phyloP scores from a whole-genome alignment of 2,113 vertebrate species.

The Alligator mississippiensis region DNA sequence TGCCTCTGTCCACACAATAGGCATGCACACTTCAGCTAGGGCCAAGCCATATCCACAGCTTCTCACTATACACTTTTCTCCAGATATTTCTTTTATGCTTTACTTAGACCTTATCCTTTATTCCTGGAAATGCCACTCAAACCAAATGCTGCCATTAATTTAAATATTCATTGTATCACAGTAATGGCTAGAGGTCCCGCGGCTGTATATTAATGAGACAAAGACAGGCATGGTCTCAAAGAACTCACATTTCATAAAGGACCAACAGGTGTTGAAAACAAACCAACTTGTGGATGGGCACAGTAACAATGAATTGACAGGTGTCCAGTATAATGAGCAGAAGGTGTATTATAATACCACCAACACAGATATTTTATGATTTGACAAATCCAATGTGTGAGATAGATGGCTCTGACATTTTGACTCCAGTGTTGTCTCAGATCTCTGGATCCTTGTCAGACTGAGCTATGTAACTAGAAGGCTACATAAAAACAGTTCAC shows the following conservation, averaged over 20 bases:
- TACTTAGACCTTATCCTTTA: too few relatives aligned
- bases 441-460: neutral
- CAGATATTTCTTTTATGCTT: too few relatives aligned
- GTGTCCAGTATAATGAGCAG: neutral
- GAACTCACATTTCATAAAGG: neutral
- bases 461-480: neutral
- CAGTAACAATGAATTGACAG: neutral
- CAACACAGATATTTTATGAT: neutral
- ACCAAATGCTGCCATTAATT: too few relatives aligned
- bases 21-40: too few relatives aligned
- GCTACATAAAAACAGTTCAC: neutral
- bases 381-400: neutral
- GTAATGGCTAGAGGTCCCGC: too few relatives aligned
- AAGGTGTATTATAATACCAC: neutral
- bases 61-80: too few relatives aligned
- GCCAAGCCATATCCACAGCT: too few relatives aligned
- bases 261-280: neutral
- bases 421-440: neutral
- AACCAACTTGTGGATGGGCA: neutral
- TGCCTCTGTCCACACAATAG: too few relatives aligned
- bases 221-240: too few relatives aligned
- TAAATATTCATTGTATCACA: too few relatives aligned
- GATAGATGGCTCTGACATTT: neutral
- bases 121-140: too few relatives aligned
- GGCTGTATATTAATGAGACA: too few relatives aligned